Evolutionary conservation across 2,888 invertebrate genomes (phyloP).

Genomic region (Galerucella pusilla): DNA sequence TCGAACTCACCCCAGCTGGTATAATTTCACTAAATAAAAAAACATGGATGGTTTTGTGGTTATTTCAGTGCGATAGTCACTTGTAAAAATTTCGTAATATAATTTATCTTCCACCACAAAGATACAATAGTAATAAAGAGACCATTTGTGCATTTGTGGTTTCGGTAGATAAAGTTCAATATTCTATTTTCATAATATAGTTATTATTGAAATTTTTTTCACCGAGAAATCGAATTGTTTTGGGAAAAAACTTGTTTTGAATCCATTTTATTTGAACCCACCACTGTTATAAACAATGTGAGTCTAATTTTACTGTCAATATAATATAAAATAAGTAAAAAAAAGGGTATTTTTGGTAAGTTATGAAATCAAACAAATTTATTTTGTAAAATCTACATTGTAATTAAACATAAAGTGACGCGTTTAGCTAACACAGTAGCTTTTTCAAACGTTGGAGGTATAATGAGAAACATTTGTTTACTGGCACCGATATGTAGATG

Average conservation of each 20-base stretch:
- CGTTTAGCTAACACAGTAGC: no score
- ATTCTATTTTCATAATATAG: not conserved
- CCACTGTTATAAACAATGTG: no score
- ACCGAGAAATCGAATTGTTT: not conserved
- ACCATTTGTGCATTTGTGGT: not conserved
- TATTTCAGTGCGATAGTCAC: not conserved
- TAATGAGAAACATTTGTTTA: no score
- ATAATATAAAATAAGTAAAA: no score
- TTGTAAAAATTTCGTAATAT: not conserved
- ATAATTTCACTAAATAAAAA: not conserved
- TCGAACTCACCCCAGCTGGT: not conserved
- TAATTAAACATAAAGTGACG: no score
- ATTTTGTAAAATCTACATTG: no score
- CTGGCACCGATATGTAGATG: no score
- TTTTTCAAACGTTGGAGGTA: no score
- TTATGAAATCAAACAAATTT: no score
- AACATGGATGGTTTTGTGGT: not conserved
- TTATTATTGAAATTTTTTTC: not conserved
- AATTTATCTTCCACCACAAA: not conserved
- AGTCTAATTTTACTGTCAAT: no score
- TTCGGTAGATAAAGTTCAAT: not conserved
- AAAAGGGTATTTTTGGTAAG: no score
- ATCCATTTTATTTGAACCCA: no score
- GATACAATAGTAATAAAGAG: not conserved
- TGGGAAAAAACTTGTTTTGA: not conserved